Conservation (phyloP, 1,140 invertebrate species). For the Zaprionus kolodkinae region DNA sequence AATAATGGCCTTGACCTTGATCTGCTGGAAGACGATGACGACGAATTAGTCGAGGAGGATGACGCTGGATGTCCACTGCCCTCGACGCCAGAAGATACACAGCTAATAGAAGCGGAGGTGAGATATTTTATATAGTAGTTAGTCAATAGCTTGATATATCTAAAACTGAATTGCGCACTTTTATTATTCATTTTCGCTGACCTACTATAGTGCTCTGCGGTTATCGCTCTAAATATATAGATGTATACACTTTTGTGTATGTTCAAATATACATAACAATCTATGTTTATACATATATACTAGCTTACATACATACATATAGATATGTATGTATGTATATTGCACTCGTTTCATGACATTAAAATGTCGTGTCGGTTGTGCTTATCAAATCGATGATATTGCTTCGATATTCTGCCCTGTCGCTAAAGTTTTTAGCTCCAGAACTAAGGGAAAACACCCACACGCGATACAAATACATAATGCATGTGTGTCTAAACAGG, state of each 20-base stretch:
- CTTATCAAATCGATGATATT: constrained; percentile 45
- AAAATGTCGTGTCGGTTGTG: constrained; percentile 45
- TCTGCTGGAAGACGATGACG: constrained; percentile 72
- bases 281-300: too few species aligned
- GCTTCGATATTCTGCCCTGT: constrained; percentile 8
- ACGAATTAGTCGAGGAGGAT: constrained; percentile 89
- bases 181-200: constrained; percentile 55
- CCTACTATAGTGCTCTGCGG: constrained; percentile 41
- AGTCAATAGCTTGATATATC: constrained; percentile 12
- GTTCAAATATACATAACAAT: not conserved
- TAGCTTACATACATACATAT: not conserved
- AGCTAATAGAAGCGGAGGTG: constrained; percentile 91
- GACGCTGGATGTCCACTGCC: constrained; percentile 92
- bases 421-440: not conserved
- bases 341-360: constrained; percentile 32
- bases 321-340: not conserved
- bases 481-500: constrained; percentile 3
- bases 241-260: not conserved
- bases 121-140: not conserved
- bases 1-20: constrained; percentile 67
- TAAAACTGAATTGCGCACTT: constrained; percentile 32
- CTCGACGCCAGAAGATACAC: constrained; percentile 94
- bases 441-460: not conserved
- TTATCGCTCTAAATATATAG: constrained; percentile 33
- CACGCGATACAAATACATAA: not conserved